phyloP scores from a whole-genome alignment of 1,140 invertebrate genomes.

The Cheumatopsyche charites region DNA sequence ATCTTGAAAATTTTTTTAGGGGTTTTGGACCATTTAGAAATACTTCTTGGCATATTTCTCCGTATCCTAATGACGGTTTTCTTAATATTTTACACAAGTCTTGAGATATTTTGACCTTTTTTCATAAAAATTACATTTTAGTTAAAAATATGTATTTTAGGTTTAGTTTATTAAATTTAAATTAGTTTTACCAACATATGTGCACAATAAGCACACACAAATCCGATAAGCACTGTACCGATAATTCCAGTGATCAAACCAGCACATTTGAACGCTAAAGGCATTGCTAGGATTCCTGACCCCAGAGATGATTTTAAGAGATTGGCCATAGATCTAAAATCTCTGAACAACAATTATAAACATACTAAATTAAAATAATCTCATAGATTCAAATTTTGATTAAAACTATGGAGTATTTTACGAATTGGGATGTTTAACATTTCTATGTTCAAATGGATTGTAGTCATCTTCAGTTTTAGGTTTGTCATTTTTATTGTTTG shows the following conservation, averaged over 20 bases:
- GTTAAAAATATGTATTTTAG: not conserved
- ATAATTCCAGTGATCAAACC: constrained; percentile 76
- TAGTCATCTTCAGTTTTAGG: constrained; percentile 60
- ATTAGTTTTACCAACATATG: constrained; percentile 73
- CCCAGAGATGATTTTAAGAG: constrained; percentile 85
- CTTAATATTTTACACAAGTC: constrained; percentile 70
- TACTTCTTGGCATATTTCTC: constrained; percentile 77
- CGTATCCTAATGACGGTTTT: constrained; percentile 72
- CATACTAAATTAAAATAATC: no score
- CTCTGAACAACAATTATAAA: constrained; percentile 64
- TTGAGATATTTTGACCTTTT: constrained; percentile 72
- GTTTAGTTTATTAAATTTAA: no score
- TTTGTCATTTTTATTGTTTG: constrained; percentile 5
- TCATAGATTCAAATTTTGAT: no score
- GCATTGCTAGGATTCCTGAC: constrained; percentile 89
- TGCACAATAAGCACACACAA: constrained; percentile 81
- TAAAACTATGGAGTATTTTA: constrained; percentile 56
- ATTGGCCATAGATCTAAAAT: constrained; percentile 75
- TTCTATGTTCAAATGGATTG: constrained; percentile 70
- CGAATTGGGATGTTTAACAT: constrained; percentile 69
- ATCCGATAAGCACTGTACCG: constrained; percentile 74
- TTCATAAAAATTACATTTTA: not conserved
- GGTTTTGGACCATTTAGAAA: constrained; percentile 73
- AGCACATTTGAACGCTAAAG: constrained; percentile 80
- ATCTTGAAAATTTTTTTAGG: constrained; percentile 63